Conservation (phyloP, 2,888 invertebrate genomes). For the Anoplius nigerrimus region DNA sequence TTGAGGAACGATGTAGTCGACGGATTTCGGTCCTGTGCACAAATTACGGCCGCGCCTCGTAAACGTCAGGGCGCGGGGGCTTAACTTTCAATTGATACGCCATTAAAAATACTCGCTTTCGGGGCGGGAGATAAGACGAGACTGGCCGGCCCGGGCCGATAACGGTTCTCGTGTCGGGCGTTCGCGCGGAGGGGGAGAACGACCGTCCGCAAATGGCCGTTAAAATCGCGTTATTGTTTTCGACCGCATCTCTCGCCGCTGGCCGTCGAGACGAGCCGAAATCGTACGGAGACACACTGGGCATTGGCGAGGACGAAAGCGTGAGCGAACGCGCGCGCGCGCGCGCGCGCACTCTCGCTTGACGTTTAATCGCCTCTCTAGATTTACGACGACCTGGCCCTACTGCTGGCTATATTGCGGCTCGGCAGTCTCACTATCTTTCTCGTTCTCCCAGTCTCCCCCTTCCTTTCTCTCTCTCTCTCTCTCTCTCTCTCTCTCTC, state of each 20-base stretch:
- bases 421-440: conserved; percentile 32
- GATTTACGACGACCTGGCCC: conserved; percentile 70
- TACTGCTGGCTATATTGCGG: conserved; percentile 52
- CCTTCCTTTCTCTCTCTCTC: conserved; percentile 1
- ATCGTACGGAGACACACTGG: conserved; percentile 52
- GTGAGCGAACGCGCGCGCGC: conserved; percentile 48
- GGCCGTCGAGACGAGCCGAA: conserved; percentile 44
- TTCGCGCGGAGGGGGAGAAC: conserved; percentile 57
- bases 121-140: too few relatives aligned
- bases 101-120: too few relatives aligned
- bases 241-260: conserved; percentile 52
- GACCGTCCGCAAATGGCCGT: conserved; percentile 66
- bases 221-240: conserved; percentile 71
- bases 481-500: too few relatives aligned
- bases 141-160: conserved; percentile 24
- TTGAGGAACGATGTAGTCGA: too few relatives aligned
- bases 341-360: conserved; percentile 55
- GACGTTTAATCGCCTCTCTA: conserved; percentile 71
- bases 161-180: conserved; percentile 36
- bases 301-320: too few relatives aligned
- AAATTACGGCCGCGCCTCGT: too few relatives aligned
- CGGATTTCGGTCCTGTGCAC: too few relatives aligned
- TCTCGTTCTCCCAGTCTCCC: conserved; percentile 35
- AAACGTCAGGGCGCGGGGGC: too few relatives aligned
- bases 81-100: too few relatives aligned